Conservation (phyloP, 2,797 vertebrate species). For the Pangasius djambal region DNA sequence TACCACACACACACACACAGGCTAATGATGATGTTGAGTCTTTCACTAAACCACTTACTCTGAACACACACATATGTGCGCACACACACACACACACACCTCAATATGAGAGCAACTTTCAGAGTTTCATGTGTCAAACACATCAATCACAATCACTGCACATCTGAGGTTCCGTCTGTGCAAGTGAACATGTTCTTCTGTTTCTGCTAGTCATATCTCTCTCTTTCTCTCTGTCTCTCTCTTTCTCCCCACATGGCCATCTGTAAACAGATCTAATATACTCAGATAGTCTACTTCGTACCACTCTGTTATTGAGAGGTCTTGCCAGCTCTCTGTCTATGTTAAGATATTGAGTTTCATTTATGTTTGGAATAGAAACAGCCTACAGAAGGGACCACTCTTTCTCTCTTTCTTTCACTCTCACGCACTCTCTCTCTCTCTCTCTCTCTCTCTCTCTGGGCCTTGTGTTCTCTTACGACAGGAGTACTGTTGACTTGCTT, state of each 20-base stretch:
- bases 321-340: slow-evolving; percentile 52
- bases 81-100: background rate
- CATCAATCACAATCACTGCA: slow-evolving; percentile 41
- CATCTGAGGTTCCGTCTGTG: slow-evolving; percentile 44
- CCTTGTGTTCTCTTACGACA: background rate
- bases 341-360: slow-evolving; percentile 59
- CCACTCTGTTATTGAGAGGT: slow-evolving; percentile 38
- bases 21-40: slow-evolving; percentile 10
- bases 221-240: background rate
- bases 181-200: slow-evolving; percentile 37
- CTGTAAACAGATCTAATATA: slow-evolving; percentile 46
- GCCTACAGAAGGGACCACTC: slow-evolving; percentile 45
- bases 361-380: slow-evolving; percentile 56
- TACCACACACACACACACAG: slow-evolving; percentile 14
- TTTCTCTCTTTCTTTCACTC: slow-evolving; percentile 20
- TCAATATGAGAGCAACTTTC: slow-evolving; percentile 19
- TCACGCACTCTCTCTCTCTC: background rate
- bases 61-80: slow-evolving; percentile 28
- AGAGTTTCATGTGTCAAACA: slow-evolving; percentile 36
- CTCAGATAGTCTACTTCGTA: slow-evolving; percentile 43
- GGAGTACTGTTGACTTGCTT: slow-evolving; percentile 42
- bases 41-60: slow-evolving; percentile 17
- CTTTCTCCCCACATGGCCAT: slow-evolving; percentile 39
- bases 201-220: slow-evolving; percentile 24
- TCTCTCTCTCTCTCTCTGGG: background rate